Evolutionary conservation across 2,113 vertebrate genomes (phyloP).

Genomic region (Speoplatyrhinus poulsoni): DNA sequence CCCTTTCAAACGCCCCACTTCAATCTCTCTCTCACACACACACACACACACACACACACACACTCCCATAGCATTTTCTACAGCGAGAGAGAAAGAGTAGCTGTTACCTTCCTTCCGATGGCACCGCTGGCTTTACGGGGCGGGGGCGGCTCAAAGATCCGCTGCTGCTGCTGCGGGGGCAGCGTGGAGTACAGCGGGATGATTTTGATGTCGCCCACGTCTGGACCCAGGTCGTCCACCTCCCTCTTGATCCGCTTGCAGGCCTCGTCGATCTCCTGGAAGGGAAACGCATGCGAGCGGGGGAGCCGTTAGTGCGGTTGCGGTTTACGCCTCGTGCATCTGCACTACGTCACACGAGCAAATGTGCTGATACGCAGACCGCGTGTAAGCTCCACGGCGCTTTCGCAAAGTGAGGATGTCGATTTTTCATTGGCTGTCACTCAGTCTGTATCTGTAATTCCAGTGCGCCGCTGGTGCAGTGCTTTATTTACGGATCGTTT

Average conservation of each 20-base stretch:
- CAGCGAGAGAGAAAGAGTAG: slow-evolving; percentile 22
- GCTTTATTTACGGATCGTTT: no score
- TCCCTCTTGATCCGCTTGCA: slow-evolving; percentile 98
- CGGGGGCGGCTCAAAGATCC: slow-evolving; percentile 95
- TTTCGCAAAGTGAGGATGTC: no score
- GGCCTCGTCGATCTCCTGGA: slow-evolving; percentile 96
- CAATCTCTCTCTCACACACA: neutral
- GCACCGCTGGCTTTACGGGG: slow-evolving; percentile 92
- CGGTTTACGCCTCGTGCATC: no score
- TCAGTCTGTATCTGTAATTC: no score
- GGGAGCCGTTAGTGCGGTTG: slow-evolving; percentile 30
- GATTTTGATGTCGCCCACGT: slow-evolving; percentile 97
- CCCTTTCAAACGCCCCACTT: slow-evolving; percentile 7
- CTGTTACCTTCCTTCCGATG: slow-evolving; percentile 91
- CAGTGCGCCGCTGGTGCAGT: no score
- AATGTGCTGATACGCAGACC: no score
- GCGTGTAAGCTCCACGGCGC: no score
- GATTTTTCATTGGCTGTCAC: no score
- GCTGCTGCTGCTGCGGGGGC: slow-evolving; percentile 94
- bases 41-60: slow-evolving; percentile 1
- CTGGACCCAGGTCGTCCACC: slow-evolving; percentile 93
- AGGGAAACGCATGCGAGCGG: slow-evolving; percentile 27
- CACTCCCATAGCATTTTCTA: slow-evolving; percentile 18
- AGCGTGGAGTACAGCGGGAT: slow-evolving; percentile 96
- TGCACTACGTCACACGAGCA: no score